Base-by-base conservation (phyloP, 2,797 vertebrate genomes). In the Sebastes jordani region DNA sequence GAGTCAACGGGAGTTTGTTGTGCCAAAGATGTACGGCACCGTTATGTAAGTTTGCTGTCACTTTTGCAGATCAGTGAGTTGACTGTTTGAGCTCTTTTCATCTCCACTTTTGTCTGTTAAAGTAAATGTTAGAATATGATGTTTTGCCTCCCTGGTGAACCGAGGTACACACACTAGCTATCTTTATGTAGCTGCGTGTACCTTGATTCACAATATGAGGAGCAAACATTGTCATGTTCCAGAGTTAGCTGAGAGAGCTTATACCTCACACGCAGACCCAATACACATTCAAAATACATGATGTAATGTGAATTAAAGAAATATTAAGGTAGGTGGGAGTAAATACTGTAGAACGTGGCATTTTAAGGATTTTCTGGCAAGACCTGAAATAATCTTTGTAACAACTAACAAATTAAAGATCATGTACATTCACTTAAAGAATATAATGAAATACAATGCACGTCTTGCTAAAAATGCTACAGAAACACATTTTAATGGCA, bases 251-350 rank as follows among this genome's bases (percentile, higher is more conserved):
- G 27, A 22, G 61, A 20, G 46, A 55, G 34, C 27, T 38, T 32
- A 30, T 5, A 42, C 34, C 20, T 23, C 4, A 42, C 36, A 65
- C 2, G 16, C 13, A 67, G 49, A 54, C 42, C 36, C 38, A 42
- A 1, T 42, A 42, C 38, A 42, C 38, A 42, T 42, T 0, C 6
- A 42, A 42, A 42, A 42, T 42, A 42, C 61, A 36, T 76, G 58
- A 83, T 74, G 67, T 42, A 65, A 30, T 63, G 16, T 82, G 62
- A 85, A 79, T 87, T 56, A 73, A 61, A 83, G 46, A 83, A 86
- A 84, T 77, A 86, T 85, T 86, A 86, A 82, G 78, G 52, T 80
- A 74, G 72, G 67, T 60, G 56, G 32, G 52, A 16, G 22, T 92
- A 72, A 86, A 91, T 90, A 88, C 38, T 42, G 38, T 42, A 42